These are phyloP conservation scores for Yponomeuta malinellus DNA, from an alignment of 2,888 invertebrate genomes.

Conservation along the genomic window DNA sequence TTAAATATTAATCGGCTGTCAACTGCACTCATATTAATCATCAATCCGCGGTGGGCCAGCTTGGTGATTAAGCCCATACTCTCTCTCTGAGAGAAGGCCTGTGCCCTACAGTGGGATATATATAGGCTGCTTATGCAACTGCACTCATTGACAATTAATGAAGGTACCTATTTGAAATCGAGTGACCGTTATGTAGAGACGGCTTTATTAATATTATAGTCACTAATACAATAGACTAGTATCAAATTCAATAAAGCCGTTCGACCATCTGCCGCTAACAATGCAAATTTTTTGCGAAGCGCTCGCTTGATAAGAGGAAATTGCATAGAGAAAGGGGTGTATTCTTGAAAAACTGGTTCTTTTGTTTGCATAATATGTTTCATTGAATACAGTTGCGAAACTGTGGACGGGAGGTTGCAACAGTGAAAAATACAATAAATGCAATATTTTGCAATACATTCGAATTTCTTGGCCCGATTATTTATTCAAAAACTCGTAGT, in stretches of 20 bases:
- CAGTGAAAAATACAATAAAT: background rate
- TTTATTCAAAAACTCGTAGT: background rate
- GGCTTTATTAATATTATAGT: background rate
- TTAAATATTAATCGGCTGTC: no score
- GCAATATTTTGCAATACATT: no score
- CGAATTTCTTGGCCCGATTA: background rate
- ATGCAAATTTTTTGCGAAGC: slow-evolving; percentile 50
- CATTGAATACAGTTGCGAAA: background rate
- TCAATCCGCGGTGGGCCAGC: no score
- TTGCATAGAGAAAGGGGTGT: slow-evolving; percentile 38
- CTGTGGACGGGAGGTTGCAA: background rate
- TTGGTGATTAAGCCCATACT: no score
- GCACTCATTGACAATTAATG: no score
- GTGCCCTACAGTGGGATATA: no score
- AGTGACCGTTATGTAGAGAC: background rate
- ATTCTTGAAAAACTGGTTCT: slow-evolving; percentile 48
- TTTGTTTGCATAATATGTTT: background rate
- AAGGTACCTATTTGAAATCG: background rate
- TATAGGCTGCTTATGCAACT: no score
- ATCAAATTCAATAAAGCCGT: slow-evolving; percentile 27
- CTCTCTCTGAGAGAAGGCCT: no score
- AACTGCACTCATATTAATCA: no score
- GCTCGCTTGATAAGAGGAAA: slow-evolving; percentile 4
- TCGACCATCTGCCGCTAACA: slow-evolving; percentile 58
- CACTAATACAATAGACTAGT: background rate